Evolutionary conservation across 2,888 invertebrate genomes (phyloP).

Genomic region (Notocelia uddmanniana): DNA sequence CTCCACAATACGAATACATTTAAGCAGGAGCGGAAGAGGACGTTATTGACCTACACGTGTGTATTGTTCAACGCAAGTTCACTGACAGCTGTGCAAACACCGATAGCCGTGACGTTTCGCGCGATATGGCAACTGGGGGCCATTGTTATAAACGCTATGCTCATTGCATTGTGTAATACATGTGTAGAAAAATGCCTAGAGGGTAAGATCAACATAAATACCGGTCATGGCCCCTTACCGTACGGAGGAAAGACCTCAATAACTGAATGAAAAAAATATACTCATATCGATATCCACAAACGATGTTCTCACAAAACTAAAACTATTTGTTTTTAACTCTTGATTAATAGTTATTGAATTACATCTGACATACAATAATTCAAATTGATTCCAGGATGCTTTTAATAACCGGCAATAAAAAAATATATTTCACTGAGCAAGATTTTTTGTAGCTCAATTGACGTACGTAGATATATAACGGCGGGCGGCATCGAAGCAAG

Average conservation of each 20-base stretch:
- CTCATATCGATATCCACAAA: neutral
- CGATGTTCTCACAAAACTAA: slow-evolving; percentile 6
- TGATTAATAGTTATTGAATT: slow-evolving; percentile 26
- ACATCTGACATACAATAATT: slow-evolving; percentile 19
- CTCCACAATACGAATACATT: neutral
- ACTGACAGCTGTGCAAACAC: slow-evolving; percentile 70
- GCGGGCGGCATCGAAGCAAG: neutral
- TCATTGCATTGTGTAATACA: slow-evolving; percentile 56
- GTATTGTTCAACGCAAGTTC: slow-evolving; percentile 76
- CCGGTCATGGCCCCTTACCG: slow-evolving; percentile 20
- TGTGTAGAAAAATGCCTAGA: slow-evolving; percentile 34
- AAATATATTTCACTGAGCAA: neutral
- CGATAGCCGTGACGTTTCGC: slow-evolving; percentile 68
- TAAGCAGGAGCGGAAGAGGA: slow-evolving; percentile 62
- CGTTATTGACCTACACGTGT: slow-evolving; percentile 69
- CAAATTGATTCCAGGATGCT: slow-evolving; percentile 16
- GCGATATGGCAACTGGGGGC: slow-evolving; percentile 65
- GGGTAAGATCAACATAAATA: slow-evolving; percentile 38
- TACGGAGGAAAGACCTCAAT: neutral
- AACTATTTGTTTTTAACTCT: neutral
- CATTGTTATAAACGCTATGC: slow-evolving; percentile 65
- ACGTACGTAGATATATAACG: slow-evolving; percentile 19
- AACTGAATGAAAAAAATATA: slow-evolving; percentile 5
- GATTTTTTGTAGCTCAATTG: slow-evolving; percentile 20
- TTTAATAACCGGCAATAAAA: slow-evolving; percentile 16